Base-by-base conservation (phyloP, 1,140 invertebrate genomes). In the Drosophila erecta region DNA sequence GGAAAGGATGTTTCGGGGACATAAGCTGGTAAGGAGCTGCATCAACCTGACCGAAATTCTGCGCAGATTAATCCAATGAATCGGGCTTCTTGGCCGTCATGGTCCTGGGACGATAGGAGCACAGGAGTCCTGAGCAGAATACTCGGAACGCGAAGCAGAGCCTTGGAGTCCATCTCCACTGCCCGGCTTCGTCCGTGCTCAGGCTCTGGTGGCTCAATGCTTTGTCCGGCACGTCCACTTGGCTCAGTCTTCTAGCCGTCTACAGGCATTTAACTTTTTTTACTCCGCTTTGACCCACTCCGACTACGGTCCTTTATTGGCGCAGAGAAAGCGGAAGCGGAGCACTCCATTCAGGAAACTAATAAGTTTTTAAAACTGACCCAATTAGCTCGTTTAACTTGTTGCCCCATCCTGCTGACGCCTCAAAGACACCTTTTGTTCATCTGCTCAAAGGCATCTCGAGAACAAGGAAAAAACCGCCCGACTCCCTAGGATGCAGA, bases 281-380 rank as follows among this genome's bases (percentile, higher is more conserved):
- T 24, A 10, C 47, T 50, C 22, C 43, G 44, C 43, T 38, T 33
- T 41, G 10, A 30, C 22, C 6, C 27, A 22, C 22, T 30, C 20
- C 53, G 17, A 47, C 51, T 61, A n/a, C 20, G 41, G 44, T 40
- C 44, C 69, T 69, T 80, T 65, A 77, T 74, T 50, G 37, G 38
- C 20, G 24, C 44, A 66, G 55, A 40, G 15, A 33, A 47, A 30
- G 33, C 41, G 24, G 24, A 59, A 15, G 60, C 46, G 14, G 14
- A 44, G 60, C 30, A 44, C 44, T 54, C 47, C 41, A 67, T 78
- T 72, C 60, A 73, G 51, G 22, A 58, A 70, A 47, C 73, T 86
- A 87, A 85, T 85, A 87, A 81, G 83, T 75, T 78, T 71, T 78
- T 67, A 78, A 77, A 75, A 81, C 56, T 81, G 83, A 75, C 60